Base-by-base conservation (phyloP, 2,113 vertebrate species). In the Pedetes capensis region DNA sequence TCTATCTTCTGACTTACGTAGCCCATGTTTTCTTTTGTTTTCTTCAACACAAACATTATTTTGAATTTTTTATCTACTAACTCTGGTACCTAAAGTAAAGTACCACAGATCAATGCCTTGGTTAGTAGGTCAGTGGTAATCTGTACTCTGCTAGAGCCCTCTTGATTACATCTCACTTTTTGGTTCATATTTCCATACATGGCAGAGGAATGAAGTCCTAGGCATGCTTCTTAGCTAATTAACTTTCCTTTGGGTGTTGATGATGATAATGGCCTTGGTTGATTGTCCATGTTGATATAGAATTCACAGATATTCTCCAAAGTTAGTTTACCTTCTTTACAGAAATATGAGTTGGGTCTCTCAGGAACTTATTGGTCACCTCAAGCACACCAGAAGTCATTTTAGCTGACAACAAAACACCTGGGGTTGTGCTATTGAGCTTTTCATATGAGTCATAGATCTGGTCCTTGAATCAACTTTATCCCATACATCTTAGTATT, bases 101-200 rank as follows among this genome's bases (percentile, higher is more conserved):
- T 98, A 97, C 34, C 98, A 97, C 6, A 98, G 97, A 47, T 98
- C 97, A 18, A 98, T 98, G 7, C 98, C 97, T 86, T n/a, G n/a
- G n/a, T n/a, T n/a, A n/a, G n/a, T n/a, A n/a, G n/a, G n/a, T n/a
- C n/a, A n/a, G n/a, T n/a, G n/a, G n/a, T n/a, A n/a, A n/a, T n/a
- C n/a, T n/a, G n/a, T n/a, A n/a, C n/a, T n/a, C 99, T 96, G 96
- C 99, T 99, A 80, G 99, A 99, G 23, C 99, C 53, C 98, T 97
- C 99, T 99, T 99, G 97, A 99, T 99, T 11, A 99, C 96, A n/a
- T 99, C 99, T 17, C 99, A 97, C 95, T 99, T 99, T 99, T 97
- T 99, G 99, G 97, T 99, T 99, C 99, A 99, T 99, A 88, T 99
- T 99, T 47, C 99, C 99, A 0, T 99, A 99, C 98, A 99, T 99